Evolutionary conservation across 2,888 invertebrate genomes (phyloP).

Genomic region (Morpho helenor): DNA sequence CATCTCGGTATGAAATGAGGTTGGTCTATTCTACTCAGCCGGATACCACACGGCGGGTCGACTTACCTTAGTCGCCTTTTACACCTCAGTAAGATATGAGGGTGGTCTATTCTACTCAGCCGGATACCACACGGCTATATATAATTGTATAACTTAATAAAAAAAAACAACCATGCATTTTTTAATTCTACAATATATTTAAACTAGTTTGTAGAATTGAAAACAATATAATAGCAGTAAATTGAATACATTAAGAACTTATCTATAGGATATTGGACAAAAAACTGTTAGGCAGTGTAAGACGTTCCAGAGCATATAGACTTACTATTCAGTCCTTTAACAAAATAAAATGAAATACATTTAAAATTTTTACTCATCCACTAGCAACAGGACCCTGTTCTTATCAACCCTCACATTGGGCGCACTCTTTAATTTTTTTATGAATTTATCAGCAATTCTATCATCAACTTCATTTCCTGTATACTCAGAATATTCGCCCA

Average conservation of each 20-base stretch:
- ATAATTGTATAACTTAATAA: not conserved
- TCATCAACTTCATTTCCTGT: conserved; percentile 76
- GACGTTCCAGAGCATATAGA: conserved; percentile 15
- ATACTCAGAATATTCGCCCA: conserved; percentile 80
- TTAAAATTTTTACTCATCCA: conserved; percentile 27
- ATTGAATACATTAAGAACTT: not conserved
- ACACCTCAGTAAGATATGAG: no score
- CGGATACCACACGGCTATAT: no score
- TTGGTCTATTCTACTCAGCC: no score
- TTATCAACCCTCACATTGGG: conserved; percentile 81
- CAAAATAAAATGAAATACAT: conserved; percentile 5
- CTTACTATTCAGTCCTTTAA: conserved; percentile 15
- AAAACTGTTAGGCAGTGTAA: conserved; percentile 20
- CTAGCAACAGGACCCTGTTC: conserved; percentile 72
- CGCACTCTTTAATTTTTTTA: conserved; percentile 84
- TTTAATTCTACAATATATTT: not conserved
- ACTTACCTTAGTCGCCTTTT: no score
- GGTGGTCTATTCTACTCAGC: no score
- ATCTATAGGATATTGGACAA: not conserved
- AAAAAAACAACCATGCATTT: not conserved
- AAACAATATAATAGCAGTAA: not conserved
- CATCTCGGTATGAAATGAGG: no score
- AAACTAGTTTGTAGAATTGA: not conserved
- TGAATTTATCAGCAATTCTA: conserved; percentile 84
- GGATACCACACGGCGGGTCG: no score